phyloP scores from a whole-genome alignment of 2,888 invertebrate species.

The Imbricaverruca yamaguchii region DNA sequence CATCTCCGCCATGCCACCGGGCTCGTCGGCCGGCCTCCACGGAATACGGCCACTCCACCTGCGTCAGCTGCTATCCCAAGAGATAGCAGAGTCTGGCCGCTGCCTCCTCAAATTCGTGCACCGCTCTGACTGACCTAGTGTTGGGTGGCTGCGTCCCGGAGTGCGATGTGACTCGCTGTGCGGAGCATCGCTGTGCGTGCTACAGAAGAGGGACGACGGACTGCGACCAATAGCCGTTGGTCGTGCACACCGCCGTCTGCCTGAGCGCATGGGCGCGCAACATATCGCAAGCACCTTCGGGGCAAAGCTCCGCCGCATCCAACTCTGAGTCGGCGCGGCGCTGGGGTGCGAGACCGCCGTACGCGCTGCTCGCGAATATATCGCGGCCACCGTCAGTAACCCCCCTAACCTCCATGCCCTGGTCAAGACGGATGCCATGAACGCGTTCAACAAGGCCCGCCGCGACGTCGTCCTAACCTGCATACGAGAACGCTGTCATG shows the following conservation, averaged over 20 bases:
- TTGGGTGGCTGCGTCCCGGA: neutral
- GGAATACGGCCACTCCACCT: neutral
- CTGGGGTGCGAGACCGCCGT: too few relatives aligned
- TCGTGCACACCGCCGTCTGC: too few relatives aligned
- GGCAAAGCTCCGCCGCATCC: too few relatives aligned
- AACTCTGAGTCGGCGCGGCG: too few relatives aligned
- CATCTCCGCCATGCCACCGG: neutral
- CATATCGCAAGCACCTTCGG: too few relatives aligned
- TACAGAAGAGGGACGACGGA: neutral
- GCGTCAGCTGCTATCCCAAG: neutral
- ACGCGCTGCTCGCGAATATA: too few relatives aligned
- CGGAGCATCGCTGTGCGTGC: neutral
- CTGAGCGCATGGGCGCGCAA: too few relatives aligned
- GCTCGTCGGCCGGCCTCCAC: neutral
- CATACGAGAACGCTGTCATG: neutral
- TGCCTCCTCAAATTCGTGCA: neutral
- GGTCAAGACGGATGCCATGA: too few relatives aligned
- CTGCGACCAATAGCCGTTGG: neutral
- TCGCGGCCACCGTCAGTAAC: too few relatives aligned
- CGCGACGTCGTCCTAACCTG: neutral
- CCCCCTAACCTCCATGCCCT: too few relatives aligned
- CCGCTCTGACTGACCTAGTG: neutral
- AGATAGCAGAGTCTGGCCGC: neutral
- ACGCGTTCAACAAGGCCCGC: neutral
- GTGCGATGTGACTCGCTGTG: neutral